Percentiles rank a stretch among this genome's conserved stretches.
phyloP scores from a whole-genome alignment of 2,797 vertebrate species.

The Otus scops region DNA sequence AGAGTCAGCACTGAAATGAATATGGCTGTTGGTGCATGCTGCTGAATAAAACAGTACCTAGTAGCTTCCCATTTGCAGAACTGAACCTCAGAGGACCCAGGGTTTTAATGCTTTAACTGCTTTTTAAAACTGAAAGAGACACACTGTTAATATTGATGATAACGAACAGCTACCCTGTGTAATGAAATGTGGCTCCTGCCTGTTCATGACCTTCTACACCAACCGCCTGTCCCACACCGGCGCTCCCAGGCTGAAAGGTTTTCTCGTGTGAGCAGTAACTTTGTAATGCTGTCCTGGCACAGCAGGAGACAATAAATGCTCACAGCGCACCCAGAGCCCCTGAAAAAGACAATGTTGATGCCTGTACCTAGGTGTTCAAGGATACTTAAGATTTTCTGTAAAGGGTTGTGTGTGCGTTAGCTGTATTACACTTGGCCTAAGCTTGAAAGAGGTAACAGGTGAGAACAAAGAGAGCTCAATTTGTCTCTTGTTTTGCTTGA shows the following conservation, averaged over 20 bases:
- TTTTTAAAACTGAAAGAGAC: not conserved
- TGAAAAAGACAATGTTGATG: not conserved
- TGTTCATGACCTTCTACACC: not conserved
- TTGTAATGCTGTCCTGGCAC: not conserved
- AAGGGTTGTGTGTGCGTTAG: not conserved
- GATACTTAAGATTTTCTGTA: not conserved
- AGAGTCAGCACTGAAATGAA: not conserved
- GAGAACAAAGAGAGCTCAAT: not conserved
- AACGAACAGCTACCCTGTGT: not conserved
- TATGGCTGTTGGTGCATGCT: not conserved
- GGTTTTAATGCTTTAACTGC: not conserved
- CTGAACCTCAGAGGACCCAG: not conserved
- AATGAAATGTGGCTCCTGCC: not conserved
- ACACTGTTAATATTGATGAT: not conserved
- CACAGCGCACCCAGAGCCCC: not conserved
- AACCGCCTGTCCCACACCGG: rapidly evolving
- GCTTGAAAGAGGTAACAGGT: not conserved
- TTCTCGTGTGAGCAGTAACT: not conserved
- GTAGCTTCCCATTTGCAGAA: not conserved
- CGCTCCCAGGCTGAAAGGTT: not conserved
- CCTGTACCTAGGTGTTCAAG: not conserved
- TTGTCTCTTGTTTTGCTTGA: not conserved
- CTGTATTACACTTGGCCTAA: not conserved
- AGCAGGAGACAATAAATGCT: not conserved
- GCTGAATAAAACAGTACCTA: not conserved